phyloP scores from a whole-genome alignment of 1,140 invertebrate species.

The Bombyx mori region DNA sequence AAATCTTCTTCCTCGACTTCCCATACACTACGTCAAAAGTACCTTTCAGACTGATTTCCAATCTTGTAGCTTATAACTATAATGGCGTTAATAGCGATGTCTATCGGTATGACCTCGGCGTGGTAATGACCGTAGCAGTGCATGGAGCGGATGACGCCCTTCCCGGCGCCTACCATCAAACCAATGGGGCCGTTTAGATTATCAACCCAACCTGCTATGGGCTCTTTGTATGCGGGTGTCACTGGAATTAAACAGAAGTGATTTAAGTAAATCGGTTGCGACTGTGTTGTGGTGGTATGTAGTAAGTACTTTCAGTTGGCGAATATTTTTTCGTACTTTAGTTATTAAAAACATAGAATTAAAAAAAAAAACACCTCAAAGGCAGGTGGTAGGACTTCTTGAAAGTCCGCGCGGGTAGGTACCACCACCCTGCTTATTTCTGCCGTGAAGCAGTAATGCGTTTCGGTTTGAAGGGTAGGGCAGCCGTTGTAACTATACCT shows the following conservation, averaged over 20 bases:
- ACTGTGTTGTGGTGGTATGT: background rate
- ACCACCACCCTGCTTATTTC: too few species aligned
- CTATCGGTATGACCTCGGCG: constrained; percentile 87
- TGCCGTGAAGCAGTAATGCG: too few species aligned
- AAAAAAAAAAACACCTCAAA: background rate
- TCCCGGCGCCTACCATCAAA: constrained; percentile 79
- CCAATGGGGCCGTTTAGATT: constrained; percentile 91
- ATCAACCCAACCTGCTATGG: constrained; percentile 85
- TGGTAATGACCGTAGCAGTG: constrained; percentile 78
- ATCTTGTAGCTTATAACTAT: constrained; percentile 77
- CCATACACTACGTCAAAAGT: background rate
- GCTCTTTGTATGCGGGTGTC: constrained; percentile 72
- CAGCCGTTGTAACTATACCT: too few species aligned
- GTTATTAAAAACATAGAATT: background rate
- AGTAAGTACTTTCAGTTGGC: background rate
- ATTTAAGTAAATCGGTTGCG: background rate
- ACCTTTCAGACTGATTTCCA: constrained; percentile 57
- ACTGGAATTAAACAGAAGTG: constrained; percentile 48
- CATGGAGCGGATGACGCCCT: constrained; percentile 86
- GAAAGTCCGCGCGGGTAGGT: too few species aligned
- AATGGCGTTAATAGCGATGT: constrained; percentile 85
- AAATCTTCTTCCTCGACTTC: too few species aligned
- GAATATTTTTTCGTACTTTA: too few species aligned
- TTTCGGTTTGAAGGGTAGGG: too few species aligned
- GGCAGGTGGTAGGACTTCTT: too few species aligned